Conservation (phyloP, 1,140 invertebrate species). For the Samia ricini region DNA sequence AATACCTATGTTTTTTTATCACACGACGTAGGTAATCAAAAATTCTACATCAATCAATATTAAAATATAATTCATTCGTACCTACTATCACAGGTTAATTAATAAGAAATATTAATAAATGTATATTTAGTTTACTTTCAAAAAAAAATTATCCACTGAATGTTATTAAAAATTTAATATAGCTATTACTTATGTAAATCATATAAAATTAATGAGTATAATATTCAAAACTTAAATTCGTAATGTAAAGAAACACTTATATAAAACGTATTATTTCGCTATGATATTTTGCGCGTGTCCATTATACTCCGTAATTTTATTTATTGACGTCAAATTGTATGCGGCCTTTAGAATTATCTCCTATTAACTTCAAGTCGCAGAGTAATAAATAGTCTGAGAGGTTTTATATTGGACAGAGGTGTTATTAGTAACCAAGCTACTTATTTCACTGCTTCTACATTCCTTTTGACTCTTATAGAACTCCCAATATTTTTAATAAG, state of each 20-base stretch:
- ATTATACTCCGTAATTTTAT: conserved; percentile 1
- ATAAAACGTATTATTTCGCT: not conserved
- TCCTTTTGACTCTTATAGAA: not conserved
- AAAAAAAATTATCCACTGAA: not conserved
- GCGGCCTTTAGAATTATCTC: not conserved
- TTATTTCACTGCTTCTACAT: not conserved
- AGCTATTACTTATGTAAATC: not conserved
- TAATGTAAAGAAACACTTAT: not conserved
- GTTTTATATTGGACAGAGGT: not conserved
- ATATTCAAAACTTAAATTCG: not conserved
- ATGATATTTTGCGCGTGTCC: not conserved
- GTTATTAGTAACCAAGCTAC: not conserved
- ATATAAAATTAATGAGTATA: not conserved
- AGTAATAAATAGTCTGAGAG: not conserved
- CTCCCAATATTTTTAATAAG: not conserved
- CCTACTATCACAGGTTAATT: not conserved
- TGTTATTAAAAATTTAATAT: not conserved
- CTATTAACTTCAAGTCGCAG: not conserved
- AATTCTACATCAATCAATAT: not conserved
- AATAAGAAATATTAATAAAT: not conserved
- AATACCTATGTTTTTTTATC: not conserved
- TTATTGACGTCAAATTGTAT: not conserved
- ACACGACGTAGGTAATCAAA: not conserved
- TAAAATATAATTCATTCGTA: not conserved
- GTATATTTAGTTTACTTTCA: not conserved